These are phyloP conservation scores for Oncorhynchus clarkii DNA, from an alignment of 2,113 vertebrate genomes.

Conservation along the genomic window DNA sequence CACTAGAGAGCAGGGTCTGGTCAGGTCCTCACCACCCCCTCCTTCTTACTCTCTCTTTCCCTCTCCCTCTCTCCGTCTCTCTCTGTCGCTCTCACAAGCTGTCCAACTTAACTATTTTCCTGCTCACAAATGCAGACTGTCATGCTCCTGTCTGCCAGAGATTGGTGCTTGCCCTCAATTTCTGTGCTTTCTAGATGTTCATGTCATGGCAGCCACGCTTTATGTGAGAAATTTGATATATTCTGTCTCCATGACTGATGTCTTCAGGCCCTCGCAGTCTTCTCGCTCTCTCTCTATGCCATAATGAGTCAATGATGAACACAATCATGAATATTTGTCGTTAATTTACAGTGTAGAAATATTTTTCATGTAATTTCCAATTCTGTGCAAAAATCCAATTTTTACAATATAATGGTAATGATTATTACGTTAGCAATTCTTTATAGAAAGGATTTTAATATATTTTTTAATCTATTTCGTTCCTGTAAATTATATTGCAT, in stretches of 20 bases:
- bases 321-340: too few relatives aligned
- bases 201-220: constrained; percentile 8
- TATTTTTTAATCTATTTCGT: too few relatives aligned
- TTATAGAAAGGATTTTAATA: too few relatives aligned
- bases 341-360: too few relatives aligned
- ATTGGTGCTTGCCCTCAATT: neutral
- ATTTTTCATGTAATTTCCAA: too few relatives aligned
- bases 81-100: neutral
- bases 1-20: neutral
- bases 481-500: too few relatives aligned
- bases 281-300: neutral
- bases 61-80: neutral
- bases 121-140: neutral
- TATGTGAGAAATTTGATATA: neutral
- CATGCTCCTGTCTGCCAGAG: constrained; percentile 1
- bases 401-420: too few relatives aligned
- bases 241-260: neutral
- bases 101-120: neutral
- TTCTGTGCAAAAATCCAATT: too few relatives aligned
- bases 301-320: too few relatives aligned
- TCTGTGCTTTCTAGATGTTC: constrained; percentile 3
- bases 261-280: neutral
- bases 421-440: too few relatives aligned
- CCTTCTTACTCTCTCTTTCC: neutral
- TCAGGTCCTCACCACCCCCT: neutral